These are phyloP conservation scores for Apodemia mormo DNA, from an alignment of 2,888 invertebrate genomes.

Conservation along the genomic window DNA sequence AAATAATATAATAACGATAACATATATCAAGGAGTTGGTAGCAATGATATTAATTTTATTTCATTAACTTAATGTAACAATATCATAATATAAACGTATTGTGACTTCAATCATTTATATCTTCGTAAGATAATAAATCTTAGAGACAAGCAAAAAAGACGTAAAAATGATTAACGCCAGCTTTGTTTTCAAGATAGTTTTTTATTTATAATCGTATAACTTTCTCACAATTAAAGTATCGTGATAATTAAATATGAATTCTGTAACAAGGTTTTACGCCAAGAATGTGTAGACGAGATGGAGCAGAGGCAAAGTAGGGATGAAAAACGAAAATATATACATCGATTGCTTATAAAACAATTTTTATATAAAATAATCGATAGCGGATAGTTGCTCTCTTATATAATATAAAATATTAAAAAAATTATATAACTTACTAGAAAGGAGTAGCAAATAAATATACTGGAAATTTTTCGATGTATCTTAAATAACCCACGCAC, in stretches of 20 bases:
- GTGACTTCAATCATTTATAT: not conserved
- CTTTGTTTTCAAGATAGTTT: not conserved
- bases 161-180: not conserved
- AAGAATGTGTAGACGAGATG: not conserved
- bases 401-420: too few relatives aligned
- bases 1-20: too few relatives aligned
- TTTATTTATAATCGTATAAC: not conserved
- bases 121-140: not conserved
- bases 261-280: not conserved
- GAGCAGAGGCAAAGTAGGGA: not conserved
- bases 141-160: not conserved
- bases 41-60: too few relatives aligned
- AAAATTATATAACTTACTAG: too few relatives aligned
- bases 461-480: too few relatives aligned
- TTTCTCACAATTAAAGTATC: conserved; percentile 8
- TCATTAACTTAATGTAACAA: too few relatives aligned
- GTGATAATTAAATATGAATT: not conserved
- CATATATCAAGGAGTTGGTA: too few relatives aligned
- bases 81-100: too few relatives aligned
- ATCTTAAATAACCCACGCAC: too few relatives aligned
- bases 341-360: not conserved
- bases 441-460: too few relatives aligned
- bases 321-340: not conserved
- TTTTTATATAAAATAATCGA: not conserved
- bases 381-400: too few relatives aligned